Percentiles rank a stretch among this genome's conserved stretches.
Conservation (phyloP, 2,113 vertebrate species). For the Pygathrix nemaeus region DNA sequence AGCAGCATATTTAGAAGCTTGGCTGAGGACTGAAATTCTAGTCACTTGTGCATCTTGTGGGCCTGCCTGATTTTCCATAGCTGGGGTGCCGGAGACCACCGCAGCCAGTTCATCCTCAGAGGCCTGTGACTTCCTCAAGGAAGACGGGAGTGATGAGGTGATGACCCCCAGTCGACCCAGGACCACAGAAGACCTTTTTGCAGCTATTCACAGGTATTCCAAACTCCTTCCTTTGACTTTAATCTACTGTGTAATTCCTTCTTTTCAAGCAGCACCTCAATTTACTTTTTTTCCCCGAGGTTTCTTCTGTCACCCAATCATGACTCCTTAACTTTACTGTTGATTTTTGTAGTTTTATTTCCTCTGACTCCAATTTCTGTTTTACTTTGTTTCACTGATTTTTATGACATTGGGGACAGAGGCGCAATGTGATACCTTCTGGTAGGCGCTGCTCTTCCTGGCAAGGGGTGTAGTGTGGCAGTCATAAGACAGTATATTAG, state of each 20-base stretch:
- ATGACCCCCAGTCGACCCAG: constrained; percentile 91
- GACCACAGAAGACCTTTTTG: constrained; percentile 98
- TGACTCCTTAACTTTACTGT: constrained; percentile 77
- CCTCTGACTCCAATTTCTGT: constrained; percentile 71
- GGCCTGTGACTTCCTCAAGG: constrained; percentile 78
- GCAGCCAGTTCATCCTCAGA: constrained; percentile 79
- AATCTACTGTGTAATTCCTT: not conserved
- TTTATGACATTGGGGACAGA: constrained; percentile 83
- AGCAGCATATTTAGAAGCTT: not conserved
- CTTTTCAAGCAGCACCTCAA: not conserved
- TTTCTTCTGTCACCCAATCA: not conserved
- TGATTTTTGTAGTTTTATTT: constrained; percentile 79
- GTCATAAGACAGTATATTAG: constrained; percentile 83
- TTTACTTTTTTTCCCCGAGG: not conserved
- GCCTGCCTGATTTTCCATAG: constrained; percentile 76
- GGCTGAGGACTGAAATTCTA: not conserved
- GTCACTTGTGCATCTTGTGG: not conserved
- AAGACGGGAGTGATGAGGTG: constrained; percentile 82
- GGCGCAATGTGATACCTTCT: constrained; percentile 84
- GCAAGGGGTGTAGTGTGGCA: constrained; percentile 87
- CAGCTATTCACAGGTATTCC: constrained; percentile 96
- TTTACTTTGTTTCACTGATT: constrained; percentile 79
- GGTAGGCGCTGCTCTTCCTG: constrained; percentile 88
- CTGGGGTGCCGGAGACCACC: constrained; percentile 88
- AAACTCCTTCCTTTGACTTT: not conserved